Conservation (phyloP, 2,113 vertebrate species). For the Odontophorus gujanensis region DNA sequence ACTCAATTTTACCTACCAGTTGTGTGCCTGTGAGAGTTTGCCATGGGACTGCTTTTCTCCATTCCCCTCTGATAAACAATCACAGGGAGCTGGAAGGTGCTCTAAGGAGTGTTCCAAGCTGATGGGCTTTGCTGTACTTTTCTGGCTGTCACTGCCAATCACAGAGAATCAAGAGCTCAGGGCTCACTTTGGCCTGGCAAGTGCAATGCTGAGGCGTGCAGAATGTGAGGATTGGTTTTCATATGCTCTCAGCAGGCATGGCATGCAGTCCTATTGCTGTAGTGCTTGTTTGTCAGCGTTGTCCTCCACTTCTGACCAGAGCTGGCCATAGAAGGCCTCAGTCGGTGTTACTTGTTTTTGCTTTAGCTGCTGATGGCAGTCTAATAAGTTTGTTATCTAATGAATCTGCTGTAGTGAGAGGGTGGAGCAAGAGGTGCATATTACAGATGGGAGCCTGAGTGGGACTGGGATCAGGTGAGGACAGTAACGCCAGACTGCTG, state of each 20-base stretch:
- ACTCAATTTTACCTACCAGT: neutral
- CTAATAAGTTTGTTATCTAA: neutral
- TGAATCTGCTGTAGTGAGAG: neutral
- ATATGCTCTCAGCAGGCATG: neutral
- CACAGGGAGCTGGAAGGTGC: neutral
- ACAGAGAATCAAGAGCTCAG: neutral
- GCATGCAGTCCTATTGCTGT: neutral
- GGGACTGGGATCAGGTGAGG: neutral
- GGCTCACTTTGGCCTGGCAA: neutral
- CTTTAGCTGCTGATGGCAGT: neutral
- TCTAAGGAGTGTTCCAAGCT: neutral
- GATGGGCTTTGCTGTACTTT: neutral
- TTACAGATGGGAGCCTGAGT: neutral
- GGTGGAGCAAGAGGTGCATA: neutral
- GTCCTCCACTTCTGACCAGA: neutral
- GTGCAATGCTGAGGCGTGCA: neutral
- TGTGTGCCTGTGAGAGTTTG: neutral
- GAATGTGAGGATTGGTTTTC: constrained; percentile 38
- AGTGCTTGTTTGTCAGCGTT: neutral
- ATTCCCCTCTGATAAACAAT: neutral
- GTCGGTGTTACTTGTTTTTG: neutral
- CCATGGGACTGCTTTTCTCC: neutral
- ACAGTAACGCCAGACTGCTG: neutral
- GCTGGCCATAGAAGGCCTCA: neutral
- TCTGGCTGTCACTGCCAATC: constrained; percentile 61